Evolutionary conservation across 2,113 vertebrate species (phyloP).

Genomic region (Fregata magnificens): DNA sequence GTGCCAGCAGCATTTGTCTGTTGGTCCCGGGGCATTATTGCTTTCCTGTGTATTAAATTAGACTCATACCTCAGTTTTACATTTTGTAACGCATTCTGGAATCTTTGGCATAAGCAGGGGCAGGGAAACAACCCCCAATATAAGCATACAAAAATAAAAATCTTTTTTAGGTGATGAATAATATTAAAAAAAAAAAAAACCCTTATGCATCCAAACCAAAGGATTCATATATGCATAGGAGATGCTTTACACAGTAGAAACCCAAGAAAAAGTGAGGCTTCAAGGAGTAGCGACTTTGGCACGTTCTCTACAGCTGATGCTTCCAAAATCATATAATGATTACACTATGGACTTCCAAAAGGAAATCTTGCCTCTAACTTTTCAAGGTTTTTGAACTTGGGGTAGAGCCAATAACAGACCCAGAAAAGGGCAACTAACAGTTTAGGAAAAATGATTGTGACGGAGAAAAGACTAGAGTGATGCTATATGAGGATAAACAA

Average conservation of each 20-base stretch:
- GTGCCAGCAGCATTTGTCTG: background rate
- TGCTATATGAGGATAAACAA: background rate
- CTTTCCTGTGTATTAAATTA: background rate
- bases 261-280: background rate
- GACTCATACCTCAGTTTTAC: background rate
- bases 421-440: background rate
- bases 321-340: background rate
- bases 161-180: background rate
- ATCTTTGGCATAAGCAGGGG: background rate
- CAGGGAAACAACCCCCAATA: background rate
- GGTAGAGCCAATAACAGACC: background rate
- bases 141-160: background rate
- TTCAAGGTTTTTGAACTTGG: background rate
- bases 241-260: background rate
- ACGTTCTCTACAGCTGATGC: background rate
- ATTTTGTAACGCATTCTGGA: background rate
- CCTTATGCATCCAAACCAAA: background rate
- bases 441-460: background rate
- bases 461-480: background rate
- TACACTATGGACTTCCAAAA: background rate
- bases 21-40: background rate
- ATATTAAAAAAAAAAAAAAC: background rate
- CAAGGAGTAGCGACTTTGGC: background rate
- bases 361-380: background rate
- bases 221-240: background rate